phyloP scores from a whole-genome alignment of 2,888 invertebrate genomes.

The Agrochola litura region DNA sequence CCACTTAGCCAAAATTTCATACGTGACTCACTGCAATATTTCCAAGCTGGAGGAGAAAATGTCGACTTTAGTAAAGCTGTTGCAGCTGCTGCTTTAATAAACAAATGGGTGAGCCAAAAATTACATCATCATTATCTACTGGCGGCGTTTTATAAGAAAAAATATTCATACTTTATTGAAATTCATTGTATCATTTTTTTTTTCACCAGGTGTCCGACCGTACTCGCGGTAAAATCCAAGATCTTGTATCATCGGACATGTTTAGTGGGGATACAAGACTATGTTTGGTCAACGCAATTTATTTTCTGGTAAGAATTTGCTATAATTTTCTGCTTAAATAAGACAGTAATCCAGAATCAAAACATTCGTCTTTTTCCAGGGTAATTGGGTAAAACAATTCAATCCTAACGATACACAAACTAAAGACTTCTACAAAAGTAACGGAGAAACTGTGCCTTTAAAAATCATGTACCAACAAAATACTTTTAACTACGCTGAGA shows the following conservation, averaged over 20 bases:
- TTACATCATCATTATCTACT: background rate
- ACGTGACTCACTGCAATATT: conserved; percentile 47
- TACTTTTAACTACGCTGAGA: conserved; percentile 61
- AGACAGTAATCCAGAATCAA: background rate
- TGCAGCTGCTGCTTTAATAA: conserved; percentile 70
- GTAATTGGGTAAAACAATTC: conserved; percentile 68
- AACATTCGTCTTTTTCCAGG: conserved; percentile 57
- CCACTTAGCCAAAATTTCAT: conserved; percentile 58
- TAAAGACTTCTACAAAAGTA: conserved; percentile 62
- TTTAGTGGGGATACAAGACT: conserved; percentile 68
- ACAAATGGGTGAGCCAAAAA: conserved; percentile 71
- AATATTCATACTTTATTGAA: background rate
- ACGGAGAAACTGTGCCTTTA: conserved; percentile 56
- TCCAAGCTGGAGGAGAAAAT: conserved; percentile 66
- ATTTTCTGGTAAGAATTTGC: conserved; percentile 71
- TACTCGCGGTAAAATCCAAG: conserved; percentile 73
- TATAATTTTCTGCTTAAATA: background rate
- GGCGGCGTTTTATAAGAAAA: background rate
- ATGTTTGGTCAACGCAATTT: conserved; percentile 75
- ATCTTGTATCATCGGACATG: conserved; percentile 67
- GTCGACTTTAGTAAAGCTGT: conserved; percentile 65
- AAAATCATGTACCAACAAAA: conserved; percentile 68
- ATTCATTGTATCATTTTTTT: background rate
- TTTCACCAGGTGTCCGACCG: conserved; percentile 68
- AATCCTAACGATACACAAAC: conserved; percentile 59